Evolutionary conservation across 2,113 vertebrate genomes (phyloP).

Genomic region (Lepus europaeus): DNA sequence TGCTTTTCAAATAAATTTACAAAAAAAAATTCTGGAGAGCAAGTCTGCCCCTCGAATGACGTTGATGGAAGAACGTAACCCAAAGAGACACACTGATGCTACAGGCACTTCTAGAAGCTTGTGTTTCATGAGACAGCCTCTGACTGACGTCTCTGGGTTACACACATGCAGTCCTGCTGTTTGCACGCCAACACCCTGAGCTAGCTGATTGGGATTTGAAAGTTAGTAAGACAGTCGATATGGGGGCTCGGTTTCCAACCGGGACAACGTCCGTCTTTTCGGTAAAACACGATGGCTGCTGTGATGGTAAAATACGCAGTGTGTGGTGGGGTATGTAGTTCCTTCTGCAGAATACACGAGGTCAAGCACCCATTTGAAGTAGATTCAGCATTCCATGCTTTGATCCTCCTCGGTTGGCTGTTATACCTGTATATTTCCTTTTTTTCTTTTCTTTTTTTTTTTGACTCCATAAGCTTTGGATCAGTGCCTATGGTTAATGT

Average conservation of each 20-base stretch:
- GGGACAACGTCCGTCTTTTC: neutral
- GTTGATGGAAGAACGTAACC: neutral
- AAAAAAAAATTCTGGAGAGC: too few species aligned
- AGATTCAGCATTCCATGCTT: neutral
- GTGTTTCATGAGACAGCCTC: neutral
- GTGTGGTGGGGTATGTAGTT: fast-evolving
- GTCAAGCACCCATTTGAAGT: neutral
- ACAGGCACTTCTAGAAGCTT: neutral
- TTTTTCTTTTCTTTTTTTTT: neutral
- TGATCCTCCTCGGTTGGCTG: neutral
- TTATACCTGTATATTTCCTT: neutral
- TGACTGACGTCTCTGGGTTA: neutral
- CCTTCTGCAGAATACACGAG: neutral
- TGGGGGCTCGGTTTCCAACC: neutral
- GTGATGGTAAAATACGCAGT: neutral
- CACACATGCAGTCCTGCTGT: fast-evolving
- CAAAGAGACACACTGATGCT: neutral
- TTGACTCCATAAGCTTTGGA: neutral
- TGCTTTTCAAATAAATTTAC: too few species aligned
- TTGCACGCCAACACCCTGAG: too few species aligned
- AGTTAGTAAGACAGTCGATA: neutral
- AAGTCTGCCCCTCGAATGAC: neutral
- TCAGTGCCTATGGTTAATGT: neutral
- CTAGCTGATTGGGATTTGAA: too few species aligned
- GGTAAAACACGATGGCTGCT: neutral